Evolutionary conservation across 2,888 invertebrate genomes (phyloP).

Genomic region (Oasisia sp.): DNA sequence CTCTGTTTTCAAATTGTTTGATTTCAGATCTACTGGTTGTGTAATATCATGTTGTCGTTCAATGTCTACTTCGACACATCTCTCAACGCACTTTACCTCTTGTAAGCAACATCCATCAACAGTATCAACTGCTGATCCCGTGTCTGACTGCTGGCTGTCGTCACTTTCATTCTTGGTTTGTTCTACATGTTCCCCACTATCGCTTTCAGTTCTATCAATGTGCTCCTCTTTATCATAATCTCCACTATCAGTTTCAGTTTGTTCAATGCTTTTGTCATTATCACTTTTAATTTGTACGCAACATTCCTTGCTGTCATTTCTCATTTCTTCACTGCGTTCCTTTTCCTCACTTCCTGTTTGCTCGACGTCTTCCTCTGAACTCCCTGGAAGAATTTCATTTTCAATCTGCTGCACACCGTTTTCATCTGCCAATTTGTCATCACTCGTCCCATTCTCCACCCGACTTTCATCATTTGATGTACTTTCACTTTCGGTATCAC

Average conservation of each 20-base stretch:
- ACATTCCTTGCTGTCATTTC: background rate
- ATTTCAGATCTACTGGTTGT: background rate
- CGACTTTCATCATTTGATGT: background rate
- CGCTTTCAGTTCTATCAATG: background rate
- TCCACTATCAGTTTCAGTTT: background rate
- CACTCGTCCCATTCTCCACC: background rate
- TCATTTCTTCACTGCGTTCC: background rate
- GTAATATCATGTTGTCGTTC: background rate
- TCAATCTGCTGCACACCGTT: background rate
- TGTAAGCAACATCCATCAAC: background rate
- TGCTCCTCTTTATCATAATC: background rate
- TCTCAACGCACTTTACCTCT: background rate
- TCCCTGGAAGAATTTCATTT: background rate
- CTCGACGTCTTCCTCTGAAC: background rate
- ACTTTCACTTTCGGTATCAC: conserved; percentile 4
- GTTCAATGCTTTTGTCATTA: background rate
- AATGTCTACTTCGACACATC: background rate
- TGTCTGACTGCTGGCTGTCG: background rate
- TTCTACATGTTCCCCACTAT: background rate
- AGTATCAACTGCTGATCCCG: background rate
- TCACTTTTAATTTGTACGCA: background rate
- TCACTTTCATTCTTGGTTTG: background rate
- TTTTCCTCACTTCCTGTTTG: background rate
- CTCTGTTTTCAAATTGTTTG: conserved; percentile 12
- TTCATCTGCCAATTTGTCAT: background rate